Conservation (phyloP, 2,797 vertebrate genomes). For the Thamnophis elegans region DNA sequence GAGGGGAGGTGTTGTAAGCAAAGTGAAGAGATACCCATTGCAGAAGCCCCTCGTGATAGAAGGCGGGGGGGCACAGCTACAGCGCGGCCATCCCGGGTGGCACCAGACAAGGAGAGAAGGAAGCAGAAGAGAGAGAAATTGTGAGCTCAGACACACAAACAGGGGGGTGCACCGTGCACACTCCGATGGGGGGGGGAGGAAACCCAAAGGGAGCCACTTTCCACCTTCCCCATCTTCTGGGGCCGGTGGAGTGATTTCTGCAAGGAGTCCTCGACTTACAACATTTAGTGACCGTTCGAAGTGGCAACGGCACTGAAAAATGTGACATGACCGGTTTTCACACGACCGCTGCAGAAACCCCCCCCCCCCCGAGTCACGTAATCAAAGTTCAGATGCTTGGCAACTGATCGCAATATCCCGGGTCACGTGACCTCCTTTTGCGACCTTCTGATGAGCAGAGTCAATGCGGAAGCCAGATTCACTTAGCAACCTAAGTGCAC, state of each 20-base stretch:
- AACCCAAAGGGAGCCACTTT: background rate
- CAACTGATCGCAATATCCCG: no score
- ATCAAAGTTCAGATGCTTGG: no score
- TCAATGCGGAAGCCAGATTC: no score
- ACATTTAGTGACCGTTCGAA: background rate
- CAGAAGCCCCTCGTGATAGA: constrained; percentile 84
- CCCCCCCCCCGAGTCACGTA: no score
- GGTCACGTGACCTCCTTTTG: no score
- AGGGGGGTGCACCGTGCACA: background rate
- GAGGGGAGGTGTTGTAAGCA: background rate
- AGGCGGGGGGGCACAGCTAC: constrained; percentile 81
- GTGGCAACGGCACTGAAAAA: background rate
- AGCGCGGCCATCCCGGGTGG: constrained; percentile 42
- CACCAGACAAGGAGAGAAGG: constrained; percentile 33
- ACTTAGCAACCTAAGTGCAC: no score
- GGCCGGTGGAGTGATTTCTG: background rate
- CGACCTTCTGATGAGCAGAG: no score
- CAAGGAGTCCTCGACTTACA: background rate
- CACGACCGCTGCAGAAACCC: no score
- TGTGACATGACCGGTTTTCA: no score
- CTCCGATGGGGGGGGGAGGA: no score
- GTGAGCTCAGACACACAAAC: background rate
- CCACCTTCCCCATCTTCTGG: background rate
- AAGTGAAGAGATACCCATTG: constrained; percentile 78
- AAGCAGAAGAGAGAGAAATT: constrained; percentile 52